Conservation (phyloP, 2,113 vertebrate species). For the Bufo gargarizans region DNA sequence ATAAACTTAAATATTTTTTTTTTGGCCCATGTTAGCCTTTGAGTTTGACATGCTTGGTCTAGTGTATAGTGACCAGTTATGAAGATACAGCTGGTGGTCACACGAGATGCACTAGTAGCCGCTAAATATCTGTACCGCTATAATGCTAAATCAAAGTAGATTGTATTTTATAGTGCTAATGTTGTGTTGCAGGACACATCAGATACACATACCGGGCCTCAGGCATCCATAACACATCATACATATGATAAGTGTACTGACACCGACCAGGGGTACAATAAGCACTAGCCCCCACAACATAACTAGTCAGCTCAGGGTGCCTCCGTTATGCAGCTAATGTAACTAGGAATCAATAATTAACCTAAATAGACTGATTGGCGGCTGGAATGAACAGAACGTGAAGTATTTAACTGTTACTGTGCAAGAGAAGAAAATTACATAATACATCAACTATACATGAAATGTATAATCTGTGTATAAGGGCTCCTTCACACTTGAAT, state of each 20-base stretch:
- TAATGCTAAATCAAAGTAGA: too few species aligned
- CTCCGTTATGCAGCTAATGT: not conserved
- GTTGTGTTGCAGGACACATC: not conserved
- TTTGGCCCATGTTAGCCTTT: too few species aligned
- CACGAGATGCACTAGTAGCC: not conserved
- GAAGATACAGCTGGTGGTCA: not conserved
- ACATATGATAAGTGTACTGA: not conserved
- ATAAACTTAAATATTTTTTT: too few species aligned
- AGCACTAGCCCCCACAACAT: not conserved
- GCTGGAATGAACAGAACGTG: not conserved
- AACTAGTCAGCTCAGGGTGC: not conserved
- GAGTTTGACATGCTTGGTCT: too few species aligned
- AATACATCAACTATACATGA: not conserved
- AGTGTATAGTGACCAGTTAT: not conserved
- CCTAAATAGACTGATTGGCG: conserved; percentile 2
- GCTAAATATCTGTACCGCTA: not conserved
- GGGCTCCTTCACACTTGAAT: too few species aligned
- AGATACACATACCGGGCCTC: not conserved
- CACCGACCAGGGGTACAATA: not conserved
- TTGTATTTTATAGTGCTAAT: not conserved
- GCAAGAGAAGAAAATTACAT: not conserved
- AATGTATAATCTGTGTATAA: too few species aligned
- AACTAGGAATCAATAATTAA: conserved; percentile 28
- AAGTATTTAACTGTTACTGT: not conserved
- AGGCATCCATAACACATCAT: not conserved